These are phyloP conservation scores for Fragum sueziense DNA, from an alignment of 2,888 invertebrate genomes.

Conservation along the genomic window DNA sequence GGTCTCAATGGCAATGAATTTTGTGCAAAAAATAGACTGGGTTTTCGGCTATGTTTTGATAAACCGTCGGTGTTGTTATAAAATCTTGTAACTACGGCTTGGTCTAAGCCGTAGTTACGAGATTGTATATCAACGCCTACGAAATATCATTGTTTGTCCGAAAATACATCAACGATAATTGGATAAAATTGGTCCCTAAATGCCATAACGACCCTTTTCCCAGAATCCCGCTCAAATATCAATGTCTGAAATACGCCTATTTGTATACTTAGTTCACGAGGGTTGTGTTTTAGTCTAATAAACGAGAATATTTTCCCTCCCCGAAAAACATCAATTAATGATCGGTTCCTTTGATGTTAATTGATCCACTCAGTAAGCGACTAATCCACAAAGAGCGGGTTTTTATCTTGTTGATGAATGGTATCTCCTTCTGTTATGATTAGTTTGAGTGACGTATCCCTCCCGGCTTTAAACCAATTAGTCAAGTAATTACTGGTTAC, in stretches of 20 bases:
- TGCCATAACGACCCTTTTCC: too few species aligned
- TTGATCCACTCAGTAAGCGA: constrained; percentile 51
- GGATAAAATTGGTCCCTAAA: too few species aligned
- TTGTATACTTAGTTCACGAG: constrained; percentile 1
- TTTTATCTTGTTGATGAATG: constrained; percentile 45
- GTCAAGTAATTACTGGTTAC: constrained; percentile 27
- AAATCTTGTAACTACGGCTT: too few species aligned
- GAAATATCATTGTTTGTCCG: too few species aligned
- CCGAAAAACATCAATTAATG: constrained; percentile 36
- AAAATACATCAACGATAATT: too few species aligned
- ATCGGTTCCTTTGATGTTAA: constrained; percentile 54
- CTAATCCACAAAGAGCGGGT: constrained; percentile 46
- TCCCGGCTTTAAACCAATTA: constrained; percentile 40
- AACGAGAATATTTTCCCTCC: constrained; percentile 8
- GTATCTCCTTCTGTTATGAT: constrained; percentile 41
- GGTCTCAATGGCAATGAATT: too few species aligned
- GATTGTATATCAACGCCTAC: too few species aligned
- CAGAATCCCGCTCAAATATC: too few species aligned
- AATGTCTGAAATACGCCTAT: not conserved
- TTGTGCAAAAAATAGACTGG: too few species aligned
- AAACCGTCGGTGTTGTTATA: too few species aligned
- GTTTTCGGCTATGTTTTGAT: too few species aligned
- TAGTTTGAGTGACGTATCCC: constrained; percentile 46
- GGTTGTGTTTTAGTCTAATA: constrained; percentile 4
- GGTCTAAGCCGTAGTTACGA: too few species aligned